Conservation (phyloP, 2,797 vertebrate species). For the Hapalemur alaotrensis region DNA sequence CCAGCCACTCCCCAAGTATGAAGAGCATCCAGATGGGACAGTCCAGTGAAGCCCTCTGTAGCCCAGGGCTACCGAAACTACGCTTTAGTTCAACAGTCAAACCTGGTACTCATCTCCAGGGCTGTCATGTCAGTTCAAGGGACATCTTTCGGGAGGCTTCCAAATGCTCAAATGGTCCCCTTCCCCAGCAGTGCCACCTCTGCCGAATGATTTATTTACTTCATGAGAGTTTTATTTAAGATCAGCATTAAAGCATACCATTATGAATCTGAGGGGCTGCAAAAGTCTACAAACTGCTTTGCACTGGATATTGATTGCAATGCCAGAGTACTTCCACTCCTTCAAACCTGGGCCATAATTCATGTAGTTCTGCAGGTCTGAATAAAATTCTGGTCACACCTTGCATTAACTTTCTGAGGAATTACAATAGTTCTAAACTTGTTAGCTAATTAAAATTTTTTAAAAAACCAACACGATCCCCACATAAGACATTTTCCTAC, state of each 20-base stretch:
- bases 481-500: background rate
- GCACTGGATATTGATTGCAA: background rate
- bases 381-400: conserved; percentile 7
- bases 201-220: background rate
- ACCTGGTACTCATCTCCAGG: background rate
- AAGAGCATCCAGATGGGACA: background rate
- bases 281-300: background rate
- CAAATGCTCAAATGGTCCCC: background rate
- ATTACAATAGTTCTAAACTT: background rate
- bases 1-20: rapidly evolving
- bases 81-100: background rate
- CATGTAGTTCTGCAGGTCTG: background rate
- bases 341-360: background rate
- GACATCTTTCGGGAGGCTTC: background rate
- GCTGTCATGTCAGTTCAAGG: background rate
- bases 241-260: background rate
- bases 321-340: background rate
- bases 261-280: background rate
- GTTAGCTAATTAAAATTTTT: background rate
- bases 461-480: background rate
- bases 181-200: background rate
- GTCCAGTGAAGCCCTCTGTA: too few species aligned
- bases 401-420: background rate
- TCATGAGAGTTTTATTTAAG: background rate
- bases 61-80: background rate